Evolutionary conservation across 2,888 invertebrate species (phyloP).

Genomic region (Adineta ricciae): DNA sequence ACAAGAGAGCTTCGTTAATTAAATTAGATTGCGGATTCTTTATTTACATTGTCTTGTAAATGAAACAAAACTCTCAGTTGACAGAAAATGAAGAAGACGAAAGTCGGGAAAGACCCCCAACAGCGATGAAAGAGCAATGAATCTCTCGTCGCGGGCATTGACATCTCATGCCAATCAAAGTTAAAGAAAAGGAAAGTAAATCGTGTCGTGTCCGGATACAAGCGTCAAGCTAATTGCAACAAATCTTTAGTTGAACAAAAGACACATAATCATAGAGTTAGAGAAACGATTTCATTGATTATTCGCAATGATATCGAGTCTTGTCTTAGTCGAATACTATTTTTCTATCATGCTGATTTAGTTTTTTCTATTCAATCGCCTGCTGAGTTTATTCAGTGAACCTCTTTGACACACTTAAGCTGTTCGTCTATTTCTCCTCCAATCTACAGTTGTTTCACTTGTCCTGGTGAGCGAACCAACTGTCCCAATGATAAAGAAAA

Average conservation of each 20-base stretch:
- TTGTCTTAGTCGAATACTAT: neutral
- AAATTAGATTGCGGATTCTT: slow-evolving; percentile 2
- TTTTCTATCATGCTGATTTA: neutral
- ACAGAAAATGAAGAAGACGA: neutral
- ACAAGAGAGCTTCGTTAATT: neutral
- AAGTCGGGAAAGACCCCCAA: slow-evolving; percentile 2
- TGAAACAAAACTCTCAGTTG: slow-evolving; percentile 13
- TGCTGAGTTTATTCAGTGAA: neutral
- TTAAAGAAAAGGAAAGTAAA: slow-evolving; percentile 5
- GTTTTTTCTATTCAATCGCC: neutral
- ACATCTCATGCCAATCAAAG: slow-evolving; percentile 15
- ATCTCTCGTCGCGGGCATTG: neutral
- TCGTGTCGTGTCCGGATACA: slow-evolving; percentile 3
- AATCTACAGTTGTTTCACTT: slow-evolving; percentile 2
- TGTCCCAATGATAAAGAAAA: neutral
- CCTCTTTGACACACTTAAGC: slow-evolving; percentile 15
- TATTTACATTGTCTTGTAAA: slow-evolving; percentile 13
- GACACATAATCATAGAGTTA: neutral
- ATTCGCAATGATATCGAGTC: no score
- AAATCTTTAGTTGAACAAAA: neutral
- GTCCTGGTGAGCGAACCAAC: neutral
- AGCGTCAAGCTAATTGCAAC: neutral
- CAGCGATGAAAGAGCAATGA: neutral
- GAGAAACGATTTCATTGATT: neutral
- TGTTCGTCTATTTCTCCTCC: neutral